Base-by-base conservation (phyloP, 2,113 vertebrate species). In the Ibidorhyncha struthersii region DNA sequence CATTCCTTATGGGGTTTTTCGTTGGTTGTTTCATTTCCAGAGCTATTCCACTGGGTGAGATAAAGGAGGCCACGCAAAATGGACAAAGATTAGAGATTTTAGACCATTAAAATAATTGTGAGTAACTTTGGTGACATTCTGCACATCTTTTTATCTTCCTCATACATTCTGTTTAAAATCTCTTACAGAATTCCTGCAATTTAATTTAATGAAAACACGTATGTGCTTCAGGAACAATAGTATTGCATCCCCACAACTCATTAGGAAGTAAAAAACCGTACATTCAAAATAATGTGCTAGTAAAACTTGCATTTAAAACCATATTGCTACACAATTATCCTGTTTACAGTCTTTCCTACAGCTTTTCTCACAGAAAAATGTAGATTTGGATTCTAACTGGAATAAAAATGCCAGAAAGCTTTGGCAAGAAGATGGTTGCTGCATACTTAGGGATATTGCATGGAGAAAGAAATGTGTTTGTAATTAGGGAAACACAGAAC, bases 381-480 rank as follows among this genome's bases (percentile, higher is more conserved):
- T 92, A 95, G 94, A 93, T 97, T 98, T 98, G 98, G 98, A 98
- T 97, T 96, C 95, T 97, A 97, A 96, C 87, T 66, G 63, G 55
- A 91, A 89, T 83, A 94, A 95, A 95, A 97, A 97, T 96, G 97
- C 98, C 98, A 98, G 97, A 97, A 98, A 98, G 59, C 83, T 95
- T 97, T 98, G 98, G 98, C 97, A 96, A 97, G 76, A 86, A 8
- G 69, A 76, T 81, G 80, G 89, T 94, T 95, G 69, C 91, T 91
- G 96, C 97, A 95, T 98, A 92, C 97, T 98, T 95, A 95, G 91
- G 93, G 96, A 96, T 96, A 97, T 95, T 96, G 73, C 58, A 56
- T n/a, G 76, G 95, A 90, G 96, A 96, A 96, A 97, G 80, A 98
- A 98, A 98, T 98, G 96, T 98, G 98, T 98, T 98, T 98, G 95